Conservation (phyloP, 2,797 vertebrate genomes). For the Etheostoma perlongum region DNA sequence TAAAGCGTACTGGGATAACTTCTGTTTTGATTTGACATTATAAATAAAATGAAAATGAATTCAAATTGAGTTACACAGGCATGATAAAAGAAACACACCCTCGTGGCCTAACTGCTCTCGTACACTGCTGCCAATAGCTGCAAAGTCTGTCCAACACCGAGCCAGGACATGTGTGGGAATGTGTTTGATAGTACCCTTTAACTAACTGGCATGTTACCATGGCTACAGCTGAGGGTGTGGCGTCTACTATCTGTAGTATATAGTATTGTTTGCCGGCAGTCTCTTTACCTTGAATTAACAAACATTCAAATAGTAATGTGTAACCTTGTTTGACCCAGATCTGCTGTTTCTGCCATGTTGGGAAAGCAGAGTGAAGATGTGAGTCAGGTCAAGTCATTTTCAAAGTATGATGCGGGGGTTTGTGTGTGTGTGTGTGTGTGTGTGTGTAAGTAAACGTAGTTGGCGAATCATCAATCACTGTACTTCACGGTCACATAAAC, state of each 20-base stretch:
- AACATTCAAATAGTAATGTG: neutral
- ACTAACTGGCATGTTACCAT: neutral
- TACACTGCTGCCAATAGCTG: neutral
- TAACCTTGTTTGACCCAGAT: conserved; percentile 22
- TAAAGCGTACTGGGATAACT: too few relatives aligned
- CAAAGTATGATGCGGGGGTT: neutral
- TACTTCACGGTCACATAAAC: conserved; percentile 55
- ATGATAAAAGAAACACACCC: neutral
- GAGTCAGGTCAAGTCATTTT: conserved; percentile 21
- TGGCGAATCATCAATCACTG: conserved; percentile 19
- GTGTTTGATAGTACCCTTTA: neutral
- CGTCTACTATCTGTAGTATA: neutral
- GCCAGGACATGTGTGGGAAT: neutral
- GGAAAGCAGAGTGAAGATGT: conserved; percentile 1
- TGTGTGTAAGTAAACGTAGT: neutral
- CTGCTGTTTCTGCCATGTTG: conserved; percentile 20
- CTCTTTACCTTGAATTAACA: neutral
- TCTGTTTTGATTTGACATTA: too few relatives aligned
- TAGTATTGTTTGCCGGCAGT: neutral
- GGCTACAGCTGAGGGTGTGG: neutral
- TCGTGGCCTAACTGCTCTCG: neutral
- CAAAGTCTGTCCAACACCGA: neutral
- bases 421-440: conserved; percentile 10
- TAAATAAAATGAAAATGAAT: too few relatives aligned
- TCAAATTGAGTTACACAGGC: too few relatives aligned